phyloP scores from a whole-genome alignment of 2,113 vertebrate genomes.

The Illadopsis cleaveri region DNA sequence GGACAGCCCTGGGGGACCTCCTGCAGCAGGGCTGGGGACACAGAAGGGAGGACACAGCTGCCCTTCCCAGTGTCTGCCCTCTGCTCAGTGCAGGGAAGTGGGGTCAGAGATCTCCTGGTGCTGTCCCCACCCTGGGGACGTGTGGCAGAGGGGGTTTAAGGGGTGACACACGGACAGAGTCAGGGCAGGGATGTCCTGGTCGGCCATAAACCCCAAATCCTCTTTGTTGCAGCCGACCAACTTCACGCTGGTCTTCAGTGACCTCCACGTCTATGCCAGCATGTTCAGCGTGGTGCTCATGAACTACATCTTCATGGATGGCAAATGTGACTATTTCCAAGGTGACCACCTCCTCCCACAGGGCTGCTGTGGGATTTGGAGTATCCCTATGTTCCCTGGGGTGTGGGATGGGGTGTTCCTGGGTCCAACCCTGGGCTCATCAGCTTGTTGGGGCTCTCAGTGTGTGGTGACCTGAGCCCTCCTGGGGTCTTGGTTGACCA shows the following conservation, averaged over 20 bases:
- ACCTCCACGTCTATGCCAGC: conserved; percentile 82
- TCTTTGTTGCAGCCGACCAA: conserved; percentile 73
- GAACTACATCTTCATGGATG: conserved; percentile 88
- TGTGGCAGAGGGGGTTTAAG: neutral
- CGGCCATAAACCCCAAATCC: neutral
- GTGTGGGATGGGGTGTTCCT: neutral
- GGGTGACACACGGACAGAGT: rapidly evolving
- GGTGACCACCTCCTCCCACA: conserved; percentile 1
- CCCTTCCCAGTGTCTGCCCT: rapidly evolving
- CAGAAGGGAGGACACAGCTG: rapidly evolving
- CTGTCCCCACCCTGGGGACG: neutral
- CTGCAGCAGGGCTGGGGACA: rapidly evolving
- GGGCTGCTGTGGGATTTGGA: neutral
- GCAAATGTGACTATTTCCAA: conserved; percentile 89
- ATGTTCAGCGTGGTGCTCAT: conserved; percentile 88
- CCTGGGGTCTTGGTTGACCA: neutral
- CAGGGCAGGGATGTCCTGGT: rapidly evolving
- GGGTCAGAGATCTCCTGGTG: neutral
- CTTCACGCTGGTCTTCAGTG: conserved; percentile 81
- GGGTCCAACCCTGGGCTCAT: neutral
- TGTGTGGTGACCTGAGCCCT: rapidly evolving
- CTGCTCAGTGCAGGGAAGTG: neutral
- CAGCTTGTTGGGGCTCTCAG: neutral
- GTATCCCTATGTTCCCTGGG: rapidly evolving
- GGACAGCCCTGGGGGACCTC: neutral